These are phyloP conservation scores for Apamea sordens DNA, from an alignment of 2,888 invertebrate genomes.

Conservation along the genomic window DNA sequence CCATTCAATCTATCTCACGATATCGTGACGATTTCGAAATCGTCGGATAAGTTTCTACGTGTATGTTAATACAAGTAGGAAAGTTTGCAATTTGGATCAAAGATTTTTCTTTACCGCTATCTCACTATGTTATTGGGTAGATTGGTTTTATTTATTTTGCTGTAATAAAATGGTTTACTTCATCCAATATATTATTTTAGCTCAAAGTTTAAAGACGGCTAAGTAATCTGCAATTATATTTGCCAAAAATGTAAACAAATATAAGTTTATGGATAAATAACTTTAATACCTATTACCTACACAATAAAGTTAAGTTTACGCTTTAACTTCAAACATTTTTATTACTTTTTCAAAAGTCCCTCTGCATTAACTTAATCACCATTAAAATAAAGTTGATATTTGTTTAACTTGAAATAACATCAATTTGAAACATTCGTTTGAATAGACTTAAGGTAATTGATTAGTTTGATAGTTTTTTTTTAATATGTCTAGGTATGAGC, in stretches of 20 bases:
- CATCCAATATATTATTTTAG: not conserved
- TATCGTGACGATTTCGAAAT: slow-evolving; percentile 57
- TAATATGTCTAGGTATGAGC: not conserved
- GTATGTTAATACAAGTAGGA: slow-evolving; percentile 40
- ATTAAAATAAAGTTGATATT: no score
- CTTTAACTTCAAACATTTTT: no score
- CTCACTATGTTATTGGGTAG: not conserved
- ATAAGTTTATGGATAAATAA: no score
- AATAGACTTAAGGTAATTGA: no score
- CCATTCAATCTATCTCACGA: slow-evolving; percentile 52
- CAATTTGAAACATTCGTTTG: no score
- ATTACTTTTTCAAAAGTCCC: no score
- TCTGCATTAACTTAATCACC: no score
- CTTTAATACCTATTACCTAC: no score
- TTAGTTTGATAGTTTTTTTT: not conserved
- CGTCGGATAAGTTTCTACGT: slow-evolving; percentile 50
- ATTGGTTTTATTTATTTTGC: slow-evolving; percentile 22
- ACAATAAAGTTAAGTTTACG: no score
- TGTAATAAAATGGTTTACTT: slow-evolving; percentile 3
- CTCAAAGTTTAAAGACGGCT: not conserved
- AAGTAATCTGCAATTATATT: no score
- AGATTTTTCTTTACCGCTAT: slow-evolving; percentile 45
- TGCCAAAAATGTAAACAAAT: no score
- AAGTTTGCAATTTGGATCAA: slow-evolving; percentile 52
- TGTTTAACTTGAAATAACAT: no score